These are phyloP conservation scores for Cephus runcator DNA, from an alignment of 2,888 invertebrate genomes.

Conservation along the genomic window DNA sequence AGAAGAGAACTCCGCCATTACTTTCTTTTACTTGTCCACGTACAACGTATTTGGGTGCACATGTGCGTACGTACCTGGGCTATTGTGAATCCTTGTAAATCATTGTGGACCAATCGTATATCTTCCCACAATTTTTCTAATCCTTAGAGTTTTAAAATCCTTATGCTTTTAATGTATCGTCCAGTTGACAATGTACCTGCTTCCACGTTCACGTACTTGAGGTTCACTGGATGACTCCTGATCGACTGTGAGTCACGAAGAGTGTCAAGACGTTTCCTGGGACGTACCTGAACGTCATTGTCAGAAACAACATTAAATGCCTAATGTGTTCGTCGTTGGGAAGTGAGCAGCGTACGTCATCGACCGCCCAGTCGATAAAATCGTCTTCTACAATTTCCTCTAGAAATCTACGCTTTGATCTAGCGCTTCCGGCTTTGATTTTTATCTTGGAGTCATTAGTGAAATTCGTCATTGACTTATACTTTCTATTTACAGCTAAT, in stretches of 20 bases:
- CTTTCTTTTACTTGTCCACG: neutral
- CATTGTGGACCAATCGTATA: neutral
- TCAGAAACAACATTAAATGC: neutral
- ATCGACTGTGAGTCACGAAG: neutral
- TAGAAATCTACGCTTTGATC: neutral
- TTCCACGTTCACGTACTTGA: neutral
- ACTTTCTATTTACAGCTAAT: slow-evolving; percentile 46
- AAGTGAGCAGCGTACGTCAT: neutral
- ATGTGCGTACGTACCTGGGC: neutral
- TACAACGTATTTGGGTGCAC: neutral
- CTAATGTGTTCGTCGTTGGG: neutral
- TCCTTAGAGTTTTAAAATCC: neutral
- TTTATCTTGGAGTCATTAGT: neutral
- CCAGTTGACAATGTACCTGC: neutral
- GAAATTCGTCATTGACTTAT: neutral
- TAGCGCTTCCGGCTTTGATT: neutral
- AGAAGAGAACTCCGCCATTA: neutral
- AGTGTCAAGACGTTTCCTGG: neutral
- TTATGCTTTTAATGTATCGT: neutral
- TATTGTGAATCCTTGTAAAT: neutral
- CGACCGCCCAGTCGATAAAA: neutral
- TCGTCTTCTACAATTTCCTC: neutral
- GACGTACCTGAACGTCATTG: neutral
- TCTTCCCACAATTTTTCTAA: neutral
- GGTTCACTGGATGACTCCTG: neutral